phyloP scores from a whole-genome alignment of 92 coral and sea anemone species.

The Metridium senile region DNA sequence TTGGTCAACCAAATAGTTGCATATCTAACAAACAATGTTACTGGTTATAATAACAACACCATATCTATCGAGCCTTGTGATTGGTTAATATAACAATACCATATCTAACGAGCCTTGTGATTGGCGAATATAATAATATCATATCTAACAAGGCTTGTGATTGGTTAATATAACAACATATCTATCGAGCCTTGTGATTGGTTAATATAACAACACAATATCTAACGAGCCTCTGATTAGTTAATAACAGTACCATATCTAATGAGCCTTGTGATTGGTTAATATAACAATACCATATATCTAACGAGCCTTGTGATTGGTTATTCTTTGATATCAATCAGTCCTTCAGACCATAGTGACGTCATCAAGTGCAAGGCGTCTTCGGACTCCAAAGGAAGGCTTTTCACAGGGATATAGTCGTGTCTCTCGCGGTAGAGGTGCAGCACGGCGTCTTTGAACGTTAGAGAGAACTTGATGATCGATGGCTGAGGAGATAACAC shows the following conservation, averaged over 20 bases:
- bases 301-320: neutral
- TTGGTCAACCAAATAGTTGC: neutral
- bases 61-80: no score
- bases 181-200: neutral
- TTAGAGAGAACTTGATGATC: slow-evolving; percentile 68
- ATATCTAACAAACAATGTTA: no score
- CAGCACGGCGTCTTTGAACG: slow-evolving; percentile 75
- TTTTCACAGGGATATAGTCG: slow-evolving; percentile 67
- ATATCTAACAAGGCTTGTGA: neutral
- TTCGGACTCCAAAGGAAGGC: slow-evolving; percentile 70
- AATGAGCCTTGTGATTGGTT: slow-evolving; percentile 1
- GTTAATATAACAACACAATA: neutral
- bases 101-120: neutral
- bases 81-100: neutral
- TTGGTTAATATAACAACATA: neutral
- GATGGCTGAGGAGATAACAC: slow-evolving; percentile 50
- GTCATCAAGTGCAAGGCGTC: slow-evolving; percentile 56
- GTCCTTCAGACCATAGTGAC: slow-evolving; percentile 88
- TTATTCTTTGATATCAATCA: slow-evolving; percentile 40
- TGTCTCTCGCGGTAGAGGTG: slow-evolving; percentile 59
- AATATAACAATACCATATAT: neutral
- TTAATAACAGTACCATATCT: neutral
- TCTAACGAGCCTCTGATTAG: slow-evolving; percentile 1
- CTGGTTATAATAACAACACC: neutral
- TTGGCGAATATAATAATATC: neutral